Percentiles rank a stretch among this genome's conserved stretches.
Conservation (phyloP, 92 coral and sea anemone species). For the Umimayanthus kanabou region DNA sequence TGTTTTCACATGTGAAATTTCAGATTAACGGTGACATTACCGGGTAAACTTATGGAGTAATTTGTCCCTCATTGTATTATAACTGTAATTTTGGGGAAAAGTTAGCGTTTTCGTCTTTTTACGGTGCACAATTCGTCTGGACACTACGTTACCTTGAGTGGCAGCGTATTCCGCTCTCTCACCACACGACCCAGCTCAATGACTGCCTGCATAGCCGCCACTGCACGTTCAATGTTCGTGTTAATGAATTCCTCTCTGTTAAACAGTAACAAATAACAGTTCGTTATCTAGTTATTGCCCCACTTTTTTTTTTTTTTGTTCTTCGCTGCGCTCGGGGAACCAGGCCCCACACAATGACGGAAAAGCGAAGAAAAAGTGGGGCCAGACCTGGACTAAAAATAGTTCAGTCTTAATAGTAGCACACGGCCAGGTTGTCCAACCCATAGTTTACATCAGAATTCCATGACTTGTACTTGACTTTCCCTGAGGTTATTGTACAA, state of each 20-base stretch:
- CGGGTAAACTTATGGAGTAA: too few species aligned
- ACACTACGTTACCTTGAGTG: slow-evolving; percentile 75
- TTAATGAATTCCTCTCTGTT: slow-evolving; percentile 77
- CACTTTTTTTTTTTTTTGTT: too few species aligned
- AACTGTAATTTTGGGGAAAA: background rate
- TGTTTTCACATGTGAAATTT: too few species aligned
- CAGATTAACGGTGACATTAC: too few species aligned
- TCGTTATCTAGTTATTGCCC: too few species aligned
- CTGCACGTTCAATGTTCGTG: slow-evolving; percentile 88
- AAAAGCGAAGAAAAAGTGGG: too few species aligned
- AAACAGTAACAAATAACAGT: background rate
- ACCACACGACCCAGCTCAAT: slow-evolving; percentile 97
- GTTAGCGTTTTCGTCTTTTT: background rate
- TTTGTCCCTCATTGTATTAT: too few species aligned
- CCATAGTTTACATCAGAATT: background rate
- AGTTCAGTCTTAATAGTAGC: too few species aligned
- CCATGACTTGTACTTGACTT: too few species aligned
- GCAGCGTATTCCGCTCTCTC: slow-evolving; percentile 94
- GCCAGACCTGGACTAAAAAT: background rate
- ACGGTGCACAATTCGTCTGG: background rate
- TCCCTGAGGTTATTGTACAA: too few species aligned
- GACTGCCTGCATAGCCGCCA: slow-evolving; percentile 89
- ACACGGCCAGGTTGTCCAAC: background rate
- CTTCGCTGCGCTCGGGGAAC: too few species aligned
- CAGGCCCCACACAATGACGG: too few species aligned